phyloP scores from a whole-genome alignment of 2,888 invertebrate species.

The Salpingus planirostris region DNA sequence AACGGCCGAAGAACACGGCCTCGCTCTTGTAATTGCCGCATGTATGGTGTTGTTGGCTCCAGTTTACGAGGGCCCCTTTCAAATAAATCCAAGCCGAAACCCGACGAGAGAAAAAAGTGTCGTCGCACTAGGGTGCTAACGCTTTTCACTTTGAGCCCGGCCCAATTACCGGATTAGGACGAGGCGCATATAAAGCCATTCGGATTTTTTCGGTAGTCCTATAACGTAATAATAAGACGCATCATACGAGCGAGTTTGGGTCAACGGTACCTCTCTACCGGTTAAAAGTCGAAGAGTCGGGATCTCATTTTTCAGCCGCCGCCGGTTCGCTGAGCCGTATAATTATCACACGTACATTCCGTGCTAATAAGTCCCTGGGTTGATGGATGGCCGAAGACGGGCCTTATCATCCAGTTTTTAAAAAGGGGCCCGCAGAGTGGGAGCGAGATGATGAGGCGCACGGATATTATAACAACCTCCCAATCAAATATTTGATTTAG shows the following conservation, averaged over 20 bases:
- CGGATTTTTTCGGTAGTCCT: no score
- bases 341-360: constrained; percentile 35
- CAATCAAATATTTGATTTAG: constrained; percentile 18
- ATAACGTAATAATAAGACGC: no score
- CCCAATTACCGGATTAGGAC: no score
- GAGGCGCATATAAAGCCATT: no score
- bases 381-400: constrained; percentile 26
- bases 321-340: constrained; percentile 23
- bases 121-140: no score
- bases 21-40: constrained; percentile 24
- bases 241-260: no score
- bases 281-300: no score
- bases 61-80: constrained; percentile 15
- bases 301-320: constrained; percentile 26
- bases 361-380: constrained; percentile 30
- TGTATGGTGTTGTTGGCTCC: constrained; percentile 19
- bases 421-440: constrained; percentile 2
- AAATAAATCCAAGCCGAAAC: constrained; percentile 6
- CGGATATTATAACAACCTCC: constrained; percentile 9
- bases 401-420: constrained; percentile 11
- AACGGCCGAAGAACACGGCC: constrained; percentile 19
- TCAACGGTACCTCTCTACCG: no score
- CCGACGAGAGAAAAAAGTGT: no score
- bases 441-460: neutral
- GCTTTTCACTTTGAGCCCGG: no score